phyloP scores from a whole-genome alignment of 1,140 invertebrate species.

The Leguminivora glycinivorella region DNA sequence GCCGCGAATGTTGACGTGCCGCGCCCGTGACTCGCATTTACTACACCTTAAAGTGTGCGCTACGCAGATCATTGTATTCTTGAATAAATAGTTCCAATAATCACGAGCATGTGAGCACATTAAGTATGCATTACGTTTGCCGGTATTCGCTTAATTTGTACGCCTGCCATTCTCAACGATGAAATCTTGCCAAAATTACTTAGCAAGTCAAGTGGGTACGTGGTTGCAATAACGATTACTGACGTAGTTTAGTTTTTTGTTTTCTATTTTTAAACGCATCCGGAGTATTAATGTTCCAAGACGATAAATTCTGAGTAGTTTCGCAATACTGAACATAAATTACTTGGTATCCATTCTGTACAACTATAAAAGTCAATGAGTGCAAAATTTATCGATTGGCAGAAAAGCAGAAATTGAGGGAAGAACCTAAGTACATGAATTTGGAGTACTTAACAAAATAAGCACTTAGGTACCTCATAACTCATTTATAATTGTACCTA shows the following conservation, averaged over 20 bases:
- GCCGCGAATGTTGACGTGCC: conserved; percentile 62
- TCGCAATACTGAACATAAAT: background rate
- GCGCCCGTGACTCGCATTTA: conserved; percentile 65
- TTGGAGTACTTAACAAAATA: too few species aligned
- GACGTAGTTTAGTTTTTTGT: background rate
- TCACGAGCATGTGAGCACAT: conserved; percentile 48
- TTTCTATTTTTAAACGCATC: background rate
- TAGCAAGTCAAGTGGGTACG: background rate
- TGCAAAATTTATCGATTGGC: too few species aligned
- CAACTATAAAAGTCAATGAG: background rate
- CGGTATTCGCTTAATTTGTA: background rate
- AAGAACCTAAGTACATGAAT: too few species aligned
- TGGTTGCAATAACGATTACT: background rate
- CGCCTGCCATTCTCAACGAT: background rate
- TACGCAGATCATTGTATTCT: conserved; percentile 59
- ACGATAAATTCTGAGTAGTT: background rate
- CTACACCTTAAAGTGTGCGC: conserved; percentile 42
- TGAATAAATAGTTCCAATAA: conserved; percentile 47
- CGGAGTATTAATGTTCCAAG: background rate
- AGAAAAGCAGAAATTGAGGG: too few species aligned
- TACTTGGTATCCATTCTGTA: background rate
- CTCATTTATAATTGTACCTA: too few species aligned
- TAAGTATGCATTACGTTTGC: conserved; percentile 39
- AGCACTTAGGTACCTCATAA: too few species aligned
- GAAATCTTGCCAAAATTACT: conserved; percentile 17